These are phyloP conservation scores for Tribolium freemani DNA, from an alignment of 2,888 invertebrate species.

Conservation along the genomic window DNA sequence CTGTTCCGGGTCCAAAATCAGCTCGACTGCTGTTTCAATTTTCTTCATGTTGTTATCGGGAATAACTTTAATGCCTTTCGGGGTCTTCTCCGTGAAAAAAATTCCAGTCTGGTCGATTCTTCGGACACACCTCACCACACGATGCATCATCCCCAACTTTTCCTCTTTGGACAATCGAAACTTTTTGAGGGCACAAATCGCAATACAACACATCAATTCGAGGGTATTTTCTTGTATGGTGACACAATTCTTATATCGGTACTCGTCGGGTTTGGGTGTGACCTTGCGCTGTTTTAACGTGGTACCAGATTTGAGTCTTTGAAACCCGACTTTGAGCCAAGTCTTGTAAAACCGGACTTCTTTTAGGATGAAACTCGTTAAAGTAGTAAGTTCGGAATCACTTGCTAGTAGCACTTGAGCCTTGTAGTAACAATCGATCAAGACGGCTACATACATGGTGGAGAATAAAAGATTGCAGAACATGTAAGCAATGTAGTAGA, in stretches of 20 bases:
- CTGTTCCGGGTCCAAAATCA: not conserved
- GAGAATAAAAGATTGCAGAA: constrained; percentile 42
- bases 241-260: constrained; percentile 43
- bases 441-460: constrained; percentile 51
- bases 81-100: constrained; percentile 47
- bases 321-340: not conserved
- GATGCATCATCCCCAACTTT: not conserved
- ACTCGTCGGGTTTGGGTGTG: constrained; percentile 34
- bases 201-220: not conserved
- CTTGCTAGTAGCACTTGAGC: constrained; percentile 45
- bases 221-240: not conserved
- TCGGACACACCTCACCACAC: constrained; percentile 2
- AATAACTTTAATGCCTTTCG: constrained; percentile 45
- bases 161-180: not conserved
- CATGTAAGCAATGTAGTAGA: constrained; percentile 41
- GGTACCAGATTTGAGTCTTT: not conserved
- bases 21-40: not conserved
- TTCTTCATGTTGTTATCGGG: constrained; percentile 33
- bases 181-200: not conserved
- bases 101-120: constrained; percentile 46
- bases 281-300: not conserved
- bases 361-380: not conserved
- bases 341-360: not conserved
- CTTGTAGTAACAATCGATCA: constrained; percentile 49
- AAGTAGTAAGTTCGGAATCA: constrained; percentile 38